Base-by-base conservation (phyloP, 2,113 vertebrate species). In the Rutilus rutilus region DNA sequence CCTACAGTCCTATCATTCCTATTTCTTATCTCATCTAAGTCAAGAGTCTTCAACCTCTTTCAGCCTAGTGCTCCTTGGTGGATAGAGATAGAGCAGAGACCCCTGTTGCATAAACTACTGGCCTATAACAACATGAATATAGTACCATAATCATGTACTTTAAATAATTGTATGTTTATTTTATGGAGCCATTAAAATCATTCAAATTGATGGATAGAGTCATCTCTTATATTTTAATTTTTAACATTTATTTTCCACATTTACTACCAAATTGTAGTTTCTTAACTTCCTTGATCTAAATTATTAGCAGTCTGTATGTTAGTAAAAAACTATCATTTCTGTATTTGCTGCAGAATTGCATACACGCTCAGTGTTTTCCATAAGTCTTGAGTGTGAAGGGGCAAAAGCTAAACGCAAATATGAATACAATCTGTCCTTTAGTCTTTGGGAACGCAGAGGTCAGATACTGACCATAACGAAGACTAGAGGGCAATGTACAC, bases 401-500 rank as follows among this genome's bases (percentile, higher is more conserved):
- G 69, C 2, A 21, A 33, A 45, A 73, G 36, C 19, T 45, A 4
- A 76, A 77, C 1, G 12, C 17, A 47, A 47, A 52, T 30, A 54
- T 62, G 36, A 47, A 36, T 39, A 57, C 39, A 83, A 83, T 85
- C 83, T 74, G 57, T 57, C 78, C 23, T 87, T 74, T 36, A 75
- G 78, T 83, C 74, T 39, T 78, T 15, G 82, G 78, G 62, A 78
- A 71, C n/a, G 9, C 39, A 47, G 36, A 85, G 88, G 79, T 79
- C 75, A 75, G 52, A 83, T 25, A n/a, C 50, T 50, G 64, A 71
- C 60, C 83, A 77, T 82, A 74, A 60, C 42, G 27, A 60, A 60
- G 64, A 89, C 83, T 85, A 82, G 42, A 79, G 54, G 69, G 71
- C 82, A 73, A 75, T 78, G 82, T 85, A 89, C 80, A 87, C 73